A percentile compares a stretch with the other conserved stretches of the same genome.
Conservation (phyloP, 1,140 invertebrate species). For the Notospermus geniculatus region DNA sequence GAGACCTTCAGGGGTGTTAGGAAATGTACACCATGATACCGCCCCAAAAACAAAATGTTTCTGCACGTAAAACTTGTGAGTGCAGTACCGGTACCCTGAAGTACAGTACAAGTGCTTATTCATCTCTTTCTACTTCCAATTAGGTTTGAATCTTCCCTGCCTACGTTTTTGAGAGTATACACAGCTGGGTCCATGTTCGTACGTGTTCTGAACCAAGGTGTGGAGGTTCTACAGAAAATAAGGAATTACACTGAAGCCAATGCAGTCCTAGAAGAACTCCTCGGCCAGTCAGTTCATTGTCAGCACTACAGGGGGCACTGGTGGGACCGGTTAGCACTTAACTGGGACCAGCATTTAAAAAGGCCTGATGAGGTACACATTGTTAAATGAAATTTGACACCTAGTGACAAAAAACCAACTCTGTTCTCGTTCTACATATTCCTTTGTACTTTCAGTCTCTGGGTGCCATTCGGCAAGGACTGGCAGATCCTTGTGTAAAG, state of each 20-base stretch:
- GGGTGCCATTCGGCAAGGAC: conserved; percentile 43
- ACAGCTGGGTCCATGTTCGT: conserved; percentile 56
- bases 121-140: too few species aligned
- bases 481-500: conserved; percentile 53
- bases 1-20: too few species aligned
- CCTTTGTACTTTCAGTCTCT: conserved; percentile 52
- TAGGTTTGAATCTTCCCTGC: conserved; percentile 50
- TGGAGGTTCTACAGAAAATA: conserved; percentile 58
- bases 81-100: too few species aligned
- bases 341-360: conserved; percentile 60
- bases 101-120: too few species aligned
- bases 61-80: too few species aligned
- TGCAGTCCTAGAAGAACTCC: conserved; percentile 51
- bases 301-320: conserved; percentile 58
- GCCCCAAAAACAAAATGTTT: too few species aligned
- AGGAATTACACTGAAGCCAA: conserved; percentile 58
- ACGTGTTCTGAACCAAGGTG: conserved; percentile 52
- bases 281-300: conserved; percentile 56
- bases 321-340: conserved; percentile 61
- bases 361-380: conserved; percentile 50
- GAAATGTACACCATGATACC: too few species aligned
- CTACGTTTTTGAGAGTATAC: conserved; percentile 56
- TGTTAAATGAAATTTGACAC: too few species aligned
- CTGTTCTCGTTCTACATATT: too few species aligned
- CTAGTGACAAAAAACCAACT: too few species aligned